A percentile compares a stretch with the other conserved stretches of the same genome.
These are phyloP conservation scores for Polyploca ridens DNA, from an alignment of 2,888 invertebrate genomes.

Conservation along the genomic window DNA sequence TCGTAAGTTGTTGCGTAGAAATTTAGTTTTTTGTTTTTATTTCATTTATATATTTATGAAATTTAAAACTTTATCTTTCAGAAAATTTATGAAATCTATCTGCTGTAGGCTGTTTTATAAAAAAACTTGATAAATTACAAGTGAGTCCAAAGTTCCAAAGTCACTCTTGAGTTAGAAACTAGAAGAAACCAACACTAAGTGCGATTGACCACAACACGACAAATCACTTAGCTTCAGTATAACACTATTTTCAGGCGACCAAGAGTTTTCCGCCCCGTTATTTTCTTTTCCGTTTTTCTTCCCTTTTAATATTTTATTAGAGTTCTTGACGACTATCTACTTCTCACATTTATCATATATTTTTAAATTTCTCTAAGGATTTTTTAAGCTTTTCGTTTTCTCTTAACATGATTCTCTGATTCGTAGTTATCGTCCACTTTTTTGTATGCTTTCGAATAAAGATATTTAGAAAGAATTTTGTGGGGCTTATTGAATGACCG, in stretches of 20 bases:
- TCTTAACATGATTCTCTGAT: constrained; percentile 13
- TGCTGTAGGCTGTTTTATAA: background rate
- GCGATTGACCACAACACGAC: constrained; percentile 76
- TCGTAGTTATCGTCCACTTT: constrained; percentile 17
- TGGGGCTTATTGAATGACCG: background rate
- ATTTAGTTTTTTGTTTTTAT: no score
- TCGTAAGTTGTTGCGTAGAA: no score
- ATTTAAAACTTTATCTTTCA: no score
- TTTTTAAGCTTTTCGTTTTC: background rate
- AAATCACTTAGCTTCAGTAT: constrained; percentile 74
- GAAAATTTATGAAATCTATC: no score
- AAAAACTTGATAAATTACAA: constrained; percentile 9
- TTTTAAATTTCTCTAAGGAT: background rate
- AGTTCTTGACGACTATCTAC: constrained; percentile 29
- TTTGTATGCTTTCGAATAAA: constrained; percentile 9
- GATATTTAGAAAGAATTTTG: background rate
- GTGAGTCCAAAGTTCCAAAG: constrained; percentile 54
- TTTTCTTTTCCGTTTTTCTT: constrained; percentile 35
- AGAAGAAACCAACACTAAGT: constrained; percentile 62
- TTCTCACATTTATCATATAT: background rate
- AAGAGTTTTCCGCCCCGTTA: constrained; percentile 44
- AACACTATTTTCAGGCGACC: constrained; percentile 51
- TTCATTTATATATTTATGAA: no score
- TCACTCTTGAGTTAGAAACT: constrained; percentile 53
- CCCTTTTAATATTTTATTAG: constrained; percentile 44